phyloP scores from a whole-genome alignment of 2,888 invertebrate genomes.

The Synanthedon tipuliformis region DNA sequence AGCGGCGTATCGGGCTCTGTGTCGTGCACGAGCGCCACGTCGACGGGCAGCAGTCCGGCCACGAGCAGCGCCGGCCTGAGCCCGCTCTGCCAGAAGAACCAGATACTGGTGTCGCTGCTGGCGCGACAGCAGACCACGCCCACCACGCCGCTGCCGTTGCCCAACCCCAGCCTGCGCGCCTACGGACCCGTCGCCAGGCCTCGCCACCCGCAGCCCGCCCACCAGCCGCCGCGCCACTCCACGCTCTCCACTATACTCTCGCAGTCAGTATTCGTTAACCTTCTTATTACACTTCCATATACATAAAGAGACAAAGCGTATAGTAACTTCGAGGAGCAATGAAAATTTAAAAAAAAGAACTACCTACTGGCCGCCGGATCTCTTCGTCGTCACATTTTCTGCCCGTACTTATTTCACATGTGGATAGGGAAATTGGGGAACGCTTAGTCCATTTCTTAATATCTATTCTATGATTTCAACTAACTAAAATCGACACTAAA shows the following conservation, averaged over 20 bases:
- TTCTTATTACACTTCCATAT: background rate
- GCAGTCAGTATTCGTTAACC: constrained; percentile 11
- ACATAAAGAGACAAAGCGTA: too few species aligned
- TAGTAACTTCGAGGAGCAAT: too few species aligned
- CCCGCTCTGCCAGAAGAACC: constrained; percentile 83
- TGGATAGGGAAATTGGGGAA: too few species aligned
- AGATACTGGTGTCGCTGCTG: constrained; percentile 85
- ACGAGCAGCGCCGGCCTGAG: constrained; percentile 61
- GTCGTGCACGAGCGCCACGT: constrained; percentile 33
- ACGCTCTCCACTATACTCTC: constrained; percentile 40
- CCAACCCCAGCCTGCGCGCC: constrained; percentile 73
- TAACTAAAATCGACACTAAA: too few species aligned
- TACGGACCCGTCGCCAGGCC: constrained; percentile 17
- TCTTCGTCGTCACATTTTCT: too few species aligned
- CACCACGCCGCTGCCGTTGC: constrained; percentile 76
- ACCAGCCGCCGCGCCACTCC: constrained; percentile 14
- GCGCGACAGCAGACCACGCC: constrained; percentile 79
- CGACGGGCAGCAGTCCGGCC: constrained; percentile 46
- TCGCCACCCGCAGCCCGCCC: constrained; percentile 17
- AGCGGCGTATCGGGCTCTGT: constrained; percentile 67
- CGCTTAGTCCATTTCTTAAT: too few species aligned
- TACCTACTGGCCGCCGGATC: too few species aligned
- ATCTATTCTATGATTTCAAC: too few species aligned
- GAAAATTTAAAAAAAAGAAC: too few species aligned
- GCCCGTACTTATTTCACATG: too few species aligned